Evolutionary conservation across 2,113 vertebrate species (phyloP).

Genomic region (Hystrix brachyura): DNA sequence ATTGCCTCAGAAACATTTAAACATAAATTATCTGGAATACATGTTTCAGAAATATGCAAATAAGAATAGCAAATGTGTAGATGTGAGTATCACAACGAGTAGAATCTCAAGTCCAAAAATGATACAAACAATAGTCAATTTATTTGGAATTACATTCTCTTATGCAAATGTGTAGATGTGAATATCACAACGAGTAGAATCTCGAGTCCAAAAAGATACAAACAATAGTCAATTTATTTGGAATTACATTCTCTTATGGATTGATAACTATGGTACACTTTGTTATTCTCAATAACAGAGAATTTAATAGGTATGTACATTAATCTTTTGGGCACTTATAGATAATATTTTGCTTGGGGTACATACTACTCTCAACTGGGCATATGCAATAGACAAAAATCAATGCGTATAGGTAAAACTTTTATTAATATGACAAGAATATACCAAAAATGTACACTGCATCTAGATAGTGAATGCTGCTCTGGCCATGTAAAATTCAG

Average conservation of each 20-base stretch:
- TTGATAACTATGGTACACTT: neutral
- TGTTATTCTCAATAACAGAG: conserved; percentile 24
- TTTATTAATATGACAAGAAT: conserved; percentile 40
- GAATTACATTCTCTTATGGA: neutral
- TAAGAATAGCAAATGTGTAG: neutral
- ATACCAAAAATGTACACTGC: neutral
- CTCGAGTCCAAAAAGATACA: neutral
- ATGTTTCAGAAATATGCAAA: neutral
- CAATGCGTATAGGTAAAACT: neutral
- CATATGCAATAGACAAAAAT: conserved; percentile 6
- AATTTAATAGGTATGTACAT: conserved; percentile 56
- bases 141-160: neutral
- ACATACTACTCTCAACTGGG: neutral
- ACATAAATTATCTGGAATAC: neutral
- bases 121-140: conserved; percentile 28
- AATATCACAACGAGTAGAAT: conserved; percentile 19
- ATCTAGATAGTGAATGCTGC: neutral
- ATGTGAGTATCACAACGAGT: neutral
- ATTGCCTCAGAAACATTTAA: conserved; percentile 25
- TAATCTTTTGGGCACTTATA: conserved; percentile 57
- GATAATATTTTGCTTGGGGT: conserved; percentile 41
- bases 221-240: conserved; percentile 49
- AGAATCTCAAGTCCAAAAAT: conserved; percentile 12
- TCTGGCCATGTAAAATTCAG: neutral
- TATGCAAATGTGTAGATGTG: too few species aligned